These are phyloP conservation scores for Amblyopsis hoosieri DNA, from an alignment of 2,797 vertebrate species.

Conservation along the genomic window DNA sequence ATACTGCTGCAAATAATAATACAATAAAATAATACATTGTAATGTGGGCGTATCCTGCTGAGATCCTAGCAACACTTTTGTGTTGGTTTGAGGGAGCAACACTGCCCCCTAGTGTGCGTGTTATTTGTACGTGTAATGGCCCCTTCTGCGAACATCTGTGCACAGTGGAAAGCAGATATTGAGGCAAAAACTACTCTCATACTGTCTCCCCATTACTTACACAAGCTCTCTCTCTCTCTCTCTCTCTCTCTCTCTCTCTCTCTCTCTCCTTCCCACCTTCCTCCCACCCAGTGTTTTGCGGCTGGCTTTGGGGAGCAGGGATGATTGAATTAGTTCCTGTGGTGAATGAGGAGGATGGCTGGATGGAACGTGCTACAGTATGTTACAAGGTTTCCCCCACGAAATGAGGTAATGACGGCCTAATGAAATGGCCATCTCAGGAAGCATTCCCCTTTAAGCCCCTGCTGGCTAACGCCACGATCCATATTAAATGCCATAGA, in stretches of 20 bases:
- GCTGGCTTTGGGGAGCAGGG: conserved; percentile 12
- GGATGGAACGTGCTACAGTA: neutral
- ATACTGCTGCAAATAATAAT: too few relatives aligned
- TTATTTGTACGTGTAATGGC: too few relatives aligned
- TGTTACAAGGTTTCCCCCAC: neutral
- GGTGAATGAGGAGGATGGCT: neutral
- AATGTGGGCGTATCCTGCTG: too few relatives aligned
- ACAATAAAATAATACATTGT: too few relatives aligned
- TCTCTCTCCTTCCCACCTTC: neutral
- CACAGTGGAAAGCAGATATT: too few relatives aligned
- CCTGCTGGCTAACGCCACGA: too few relatives aligned
- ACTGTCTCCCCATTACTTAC: too few relatives aligned
- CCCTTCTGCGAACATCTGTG: too few relatives aligned
- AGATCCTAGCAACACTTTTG: too few relatives aligned
- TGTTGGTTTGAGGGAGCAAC: too few relatives aligned
- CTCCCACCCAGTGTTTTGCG: neutral
- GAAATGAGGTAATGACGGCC: conserved; percentile 6
- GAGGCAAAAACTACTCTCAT: neutral
- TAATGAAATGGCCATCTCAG: conserved; percentile 5
- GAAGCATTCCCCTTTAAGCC: conserved; percentile 2
- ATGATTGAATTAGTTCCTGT: conserved; percentile 8
- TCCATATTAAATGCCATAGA: neutral
- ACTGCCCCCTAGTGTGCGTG: too few relatives aligned
- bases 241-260: neutral
- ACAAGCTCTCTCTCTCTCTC: neutral